phyloP scores from a whole-genome alignment of 1,140 invertebrate species.

The Euura lappo region DNA sequence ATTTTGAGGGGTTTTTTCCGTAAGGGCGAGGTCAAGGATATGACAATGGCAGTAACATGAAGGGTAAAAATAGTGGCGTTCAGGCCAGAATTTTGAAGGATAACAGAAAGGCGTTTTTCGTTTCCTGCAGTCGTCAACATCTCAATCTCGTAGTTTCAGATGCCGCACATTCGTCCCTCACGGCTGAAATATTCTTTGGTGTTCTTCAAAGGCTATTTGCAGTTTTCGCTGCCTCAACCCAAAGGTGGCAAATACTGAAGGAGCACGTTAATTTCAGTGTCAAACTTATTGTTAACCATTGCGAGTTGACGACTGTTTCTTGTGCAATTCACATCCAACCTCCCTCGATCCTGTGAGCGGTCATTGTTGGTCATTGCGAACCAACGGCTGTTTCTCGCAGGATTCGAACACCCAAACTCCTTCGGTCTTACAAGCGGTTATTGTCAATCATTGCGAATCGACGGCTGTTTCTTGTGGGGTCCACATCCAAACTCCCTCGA shows the following conservation, averaged over 20 bases:
- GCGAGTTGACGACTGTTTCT: too few relatives aligned
- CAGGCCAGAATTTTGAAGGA: slow-evolving; percentile 33
- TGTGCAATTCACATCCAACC: too few relatives aligned
- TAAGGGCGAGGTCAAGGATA: slow-evolving; percentile 41
- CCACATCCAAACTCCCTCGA: too few relatives aligned
- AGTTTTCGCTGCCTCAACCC: slow-evolving; percentile 24
- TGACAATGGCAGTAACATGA: slow-evolving; percentile 48
- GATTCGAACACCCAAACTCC: too few relatives aligned
- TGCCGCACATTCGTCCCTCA: not conserved
- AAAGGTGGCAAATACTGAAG: slow-evolving; percentile 34
- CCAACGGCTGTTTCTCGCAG: too few relatives aligned
- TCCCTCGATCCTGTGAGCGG: too few relatives aligned
- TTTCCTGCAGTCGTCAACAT: slow-evolving; percentile 31
- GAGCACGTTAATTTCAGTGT: slow-evolving; percentile 26
- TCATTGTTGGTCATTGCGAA: too few relatives aligned
- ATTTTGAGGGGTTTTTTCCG: too few relatives aligned
- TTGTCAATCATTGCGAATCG: too few relatives aligned
- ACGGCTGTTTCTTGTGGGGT: too few relatives aligned
- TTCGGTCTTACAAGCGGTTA: too few relatives aligned
- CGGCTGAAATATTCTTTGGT: not conserved
- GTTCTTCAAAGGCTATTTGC: slow-evolving; percentile 12
- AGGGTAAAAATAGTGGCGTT: slow-evolving; percentile 38
- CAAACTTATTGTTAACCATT: too few relatives aligned
- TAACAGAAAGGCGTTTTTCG: slow-evolving; percentile 30
- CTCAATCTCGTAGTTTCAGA: slow-evolving; percentile 27